phyloP scores from a whole-genome alignment of 2,797 vertebrate species.

The Psittacula derbiana region DNA sequence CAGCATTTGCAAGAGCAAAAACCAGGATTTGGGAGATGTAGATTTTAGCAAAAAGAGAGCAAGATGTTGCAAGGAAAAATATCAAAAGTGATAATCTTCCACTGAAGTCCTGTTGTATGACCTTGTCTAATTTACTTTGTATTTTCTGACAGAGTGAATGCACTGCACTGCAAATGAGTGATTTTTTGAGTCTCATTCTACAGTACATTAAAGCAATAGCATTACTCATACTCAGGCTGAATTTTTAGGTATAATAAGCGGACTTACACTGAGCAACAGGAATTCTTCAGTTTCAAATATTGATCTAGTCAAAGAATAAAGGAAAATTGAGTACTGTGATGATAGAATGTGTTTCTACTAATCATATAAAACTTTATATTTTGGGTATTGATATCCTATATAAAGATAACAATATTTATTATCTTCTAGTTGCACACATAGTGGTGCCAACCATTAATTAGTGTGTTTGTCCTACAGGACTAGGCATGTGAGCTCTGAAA shows the following conservation, averaged over 20 bases:
- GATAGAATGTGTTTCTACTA: background rate
- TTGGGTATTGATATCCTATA: background rate
- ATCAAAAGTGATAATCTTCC: background rate
- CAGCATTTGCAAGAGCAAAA: background rate
- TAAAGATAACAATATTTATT: background rate
- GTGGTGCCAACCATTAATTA: background rate
- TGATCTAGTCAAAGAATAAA: background rate
- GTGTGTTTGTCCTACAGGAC: background rate
- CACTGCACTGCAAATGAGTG: background rate
- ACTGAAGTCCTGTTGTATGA: background rate
- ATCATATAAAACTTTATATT: background rate
- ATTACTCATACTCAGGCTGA: background rate
- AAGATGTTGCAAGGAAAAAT: background rate
- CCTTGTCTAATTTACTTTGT: constrained; percentile 10
- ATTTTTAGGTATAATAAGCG: background rate
- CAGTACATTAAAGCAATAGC: background rate
- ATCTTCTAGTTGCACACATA: background rate
- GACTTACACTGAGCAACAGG: background rate
- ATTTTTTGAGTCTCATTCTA: background rate
- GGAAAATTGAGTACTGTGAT: background rate
- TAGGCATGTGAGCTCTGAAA: background rate
- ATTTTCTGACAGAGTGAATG: background rate
- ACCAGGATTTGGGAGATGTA: background rate
- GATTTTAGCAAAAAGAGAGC: background rate
- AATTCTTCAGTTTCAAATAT: background rate